Conservation (phyloP, 1,140 invertebrate genomes). For the Lepidurus packardi region DNA sequence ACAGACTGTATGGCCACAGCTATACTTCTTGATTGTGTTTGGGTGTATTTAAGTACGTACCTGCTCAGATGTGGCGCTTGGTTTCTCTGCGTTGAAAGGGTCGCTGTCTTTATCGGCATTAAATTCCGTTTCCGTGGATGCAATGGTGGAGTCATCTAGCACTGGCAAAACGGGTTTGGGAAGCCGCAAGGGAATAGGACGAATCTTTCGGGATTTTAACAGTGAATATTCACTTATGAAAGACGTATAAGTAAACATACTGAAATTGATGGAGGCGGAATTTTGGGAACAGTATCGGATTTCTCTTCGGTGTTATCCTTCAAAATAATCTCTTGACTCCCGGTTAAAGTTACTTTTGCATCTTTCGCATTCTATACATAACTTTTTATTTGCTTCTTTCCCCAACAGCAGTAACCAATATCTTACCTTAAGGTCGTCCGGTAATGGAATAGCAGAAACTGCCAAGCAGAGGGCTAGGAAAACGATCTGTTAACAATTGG, state of each 20-base stretch:
- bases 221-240: neutral
- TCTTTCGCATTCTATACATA: neutral
- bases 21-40: neutral
- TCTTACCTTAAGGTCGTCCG: slow-evolving; percentile 1
- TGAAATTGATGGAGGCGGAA: neutral
- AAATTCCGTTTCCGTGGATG: neutral
- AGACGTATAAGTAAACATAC: neutral
- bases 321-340: neutral
- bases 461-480: neutral
- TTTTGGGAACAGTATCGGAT: neutral
- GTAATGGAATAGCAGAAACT: neutral
- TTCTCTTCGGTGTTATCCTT: neutral
- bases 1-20: neutral
- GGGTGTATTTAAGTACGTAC: neutral
- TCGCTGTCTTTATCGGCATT: neutral
- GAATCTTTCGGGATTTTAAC: neutral
- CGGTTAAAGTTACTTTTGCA: neutral
- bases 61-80: neutral
- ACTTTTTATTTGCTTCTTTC: neutral
- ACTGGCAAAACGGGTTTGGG: neutral
- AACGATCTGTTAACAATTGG: neutral
- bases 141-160: neutral
- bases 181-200: neutral
- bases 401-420: neutral
- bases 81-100: neutral